Percentiles rank a stretch among this genome's conserved stretches.
These are phyloP conservation scores for Oryzias woworae DNA, from an alignment of 2,113 vertebrate species.

Conservation along the genomic window DNA sequence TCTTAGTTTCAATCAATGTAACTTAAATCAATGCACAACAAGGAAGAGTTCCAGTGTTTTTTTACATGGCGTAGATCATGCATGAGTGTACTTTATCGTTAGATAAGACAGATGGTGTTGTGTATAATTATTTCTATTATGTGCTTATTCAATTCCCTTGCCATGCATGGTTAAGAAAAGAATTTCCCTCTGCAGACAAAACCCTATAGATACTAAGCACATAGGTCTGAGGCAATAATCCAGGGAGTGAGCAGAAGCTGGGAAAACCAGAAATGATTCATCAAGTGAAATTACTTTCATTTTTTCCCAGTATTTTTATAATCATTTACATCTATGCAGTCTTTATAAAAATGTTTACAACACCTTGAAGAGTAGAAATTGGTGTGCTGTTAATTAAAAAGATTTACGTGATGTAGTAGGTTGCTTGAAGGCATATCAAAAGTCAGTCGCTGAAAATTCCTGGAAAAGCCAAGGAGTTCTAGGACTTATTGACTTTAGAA, in stretches of 20 bases:
- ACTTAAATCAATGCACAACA: too few species aligned
- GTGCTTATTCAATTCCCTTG: too few species aligned
- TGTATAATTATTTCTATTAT: too few species aligned
- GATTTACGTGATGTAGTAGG: not conserved
- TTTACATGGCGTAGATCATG: too few species aligned
- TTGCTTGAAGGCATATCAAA: not conserved
- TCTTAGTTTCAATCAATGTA: too few species aligned
- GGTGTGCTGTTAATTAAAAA: not conserved
- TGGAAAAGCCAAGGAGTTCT: conserved; percentile 7
- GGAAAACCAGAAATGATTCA: conserved; percentile 64
- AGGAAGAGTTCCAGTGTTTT: too few species aligned
- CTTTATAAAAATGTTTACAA: not conserved
- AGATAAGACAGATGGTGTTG: too few species aligned
- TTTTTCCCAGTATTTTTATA: not conserved
- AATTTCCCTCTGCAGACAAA: not conserved
- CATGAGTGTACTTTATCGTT: too few species aligned
- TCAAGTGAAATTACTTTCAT: not conserved
- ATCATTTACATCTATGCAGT: not conserved
- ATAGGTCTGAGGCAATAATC: not conserved
- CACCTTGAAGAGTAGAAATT: too few species aligned
- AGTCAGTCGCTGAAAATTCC: not conserved
- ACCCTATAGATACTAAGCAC: not conserved
- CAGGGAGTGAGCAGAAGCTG: conserved; percentile 8
- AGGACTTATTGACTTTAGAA: not conserved
- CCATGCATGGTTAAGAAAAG: not conserved